Percentiles rank a stretch among this genome's conserved stretches.
These are phyloP conservation scores for Lates calcarifer DNA, from an alignment of 2,113 vertebrate species.

Conservation along the genomic window DNA sequence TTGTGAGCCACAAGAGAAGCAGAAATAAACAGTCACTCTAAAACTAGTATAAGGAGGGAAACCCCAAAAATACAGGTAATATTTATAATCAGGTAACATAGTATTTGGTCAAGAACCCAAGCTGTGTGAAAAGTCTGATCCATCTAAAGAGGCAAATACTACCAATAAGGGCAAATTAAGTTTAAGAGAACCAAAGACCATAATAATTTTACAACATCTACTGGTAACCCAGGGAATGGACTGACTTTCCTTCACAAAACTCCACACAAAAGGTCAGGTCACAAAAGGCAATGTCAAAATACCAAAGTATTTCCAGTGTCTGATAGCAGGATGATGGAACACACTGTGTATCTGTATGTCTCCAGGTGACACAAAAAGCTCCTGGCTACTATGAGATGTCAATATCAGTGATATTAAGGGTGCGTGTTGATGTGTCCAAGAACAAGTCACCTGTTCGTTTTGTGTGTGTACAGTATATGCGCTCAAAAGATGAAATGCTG, in stretches of 20 bases:
- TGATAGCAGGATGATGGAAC: slow-evolving; percentile 27
- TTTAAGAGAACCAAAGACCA: neutral
- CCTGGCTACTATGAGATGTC: slow-evolving; percentile 15
- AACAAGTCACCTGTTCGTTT: neutral
- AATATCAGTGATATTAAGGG: neutral
- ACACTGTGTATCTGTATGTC: neutral
- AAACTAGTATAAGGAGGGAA: neutral
- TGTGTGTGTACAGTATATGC: neutral
- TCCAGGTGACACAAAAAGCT: slow-evolving; percentile 34
- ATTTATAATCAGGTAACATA: neutral
- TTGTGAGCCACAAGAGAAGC: neutral
- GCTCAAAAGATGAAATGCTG: slow-evolving; percentile 5
- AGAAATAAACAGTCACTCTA: too few relatives aligned
- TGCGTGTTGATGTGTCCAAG: neutral
- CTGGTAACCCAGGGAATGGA: neutral
- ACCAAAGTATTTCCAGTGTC: slow-evolving; percentile 27
- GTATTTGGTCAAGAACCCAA: neutral
- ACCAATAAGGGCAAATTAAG: slow-evolving; percentile 3
- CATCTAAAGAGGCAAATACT: neutral
- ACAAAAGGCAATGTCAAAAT: slow-evolving; percentile 56
- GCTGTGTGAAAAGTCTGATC: neutral
- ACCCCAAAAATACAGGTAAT: neutral
- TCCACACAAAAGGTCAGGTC: slow-evolving; percentile 37
- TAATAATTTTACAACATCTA: slow-evolving; percentile 4
- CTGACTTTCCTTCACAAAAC: slow-evolving; percentile 1